Conservation (phyloP, 2,113 vertebrate genomes). For the Vimba vimba region DNA sequence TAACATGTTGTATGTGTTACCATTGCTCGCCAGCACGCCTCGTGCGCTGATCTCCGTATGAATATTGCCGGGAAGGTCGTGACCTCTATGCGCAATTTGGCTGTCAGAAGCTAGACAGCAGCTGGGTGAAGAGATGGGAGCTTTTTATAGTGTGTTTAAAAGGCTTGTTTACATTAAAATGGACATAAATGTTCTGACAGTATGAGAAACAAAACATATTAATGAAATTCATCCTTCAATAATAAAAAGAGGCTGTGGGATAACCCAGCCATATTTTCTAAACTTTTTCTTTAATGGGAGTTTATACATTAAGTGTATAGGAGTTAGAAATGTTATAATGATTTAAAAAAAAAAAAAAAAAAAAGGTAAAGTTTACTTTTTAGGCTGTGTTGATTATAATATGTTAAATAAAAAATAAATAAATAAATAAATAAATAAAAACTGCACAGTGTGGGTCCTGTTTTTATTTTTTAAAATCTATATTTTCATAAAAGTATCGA, state of each 20-base stretch:
- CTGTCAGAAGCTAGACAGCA: slow-evolving; percentile 51
- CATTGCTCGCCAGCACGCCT: slow-evolving; percentile 49
- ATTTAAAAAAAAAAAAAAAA: background rate
- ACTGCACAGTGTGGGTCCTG: background rate
- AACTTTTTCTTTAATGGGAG: too few relatives aligned
- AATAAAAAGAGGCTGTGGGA: background rate
- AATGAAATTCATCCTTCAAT: background rate
- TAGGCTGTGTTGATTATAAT: background rate
- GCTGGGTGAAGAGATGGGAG: slow-evolving; percentile 41
- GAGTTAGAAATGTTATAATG: background rate
- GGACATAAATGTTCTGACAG: slow-evolving; percentile 21
- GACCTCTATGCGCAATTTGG: slow-evolving; percentile 47
- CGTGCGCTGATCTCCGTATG: slow-evolving; percentile 42
- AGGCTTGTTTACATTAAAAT: slow-evolving; percentile 41
- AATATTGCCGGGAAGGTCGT: slow-evolving; percentile 50
- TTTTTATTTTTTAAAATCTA: background rate
- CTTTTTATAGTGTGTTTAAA: slow-evolving; percentile 56
- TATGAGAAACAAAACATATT: background rate
- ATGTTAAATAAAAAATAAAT: background rate
- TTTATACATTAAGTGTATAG: too few relatives aligned
- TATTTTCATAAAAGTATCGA: background rate
- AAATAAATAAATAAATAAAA: background rate
- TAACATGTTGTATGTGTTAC: slow-evolving; percentile 48
- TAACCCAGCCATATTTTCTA: too few relatives aligned
- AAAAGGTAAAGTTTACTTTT: background rate